Evolutionary conservation across 2,113 vertebrate species (phyloP), one percentile per base, ranked within the genome.

Genomic region (Poeciliopsis occidentalis): DNA sequence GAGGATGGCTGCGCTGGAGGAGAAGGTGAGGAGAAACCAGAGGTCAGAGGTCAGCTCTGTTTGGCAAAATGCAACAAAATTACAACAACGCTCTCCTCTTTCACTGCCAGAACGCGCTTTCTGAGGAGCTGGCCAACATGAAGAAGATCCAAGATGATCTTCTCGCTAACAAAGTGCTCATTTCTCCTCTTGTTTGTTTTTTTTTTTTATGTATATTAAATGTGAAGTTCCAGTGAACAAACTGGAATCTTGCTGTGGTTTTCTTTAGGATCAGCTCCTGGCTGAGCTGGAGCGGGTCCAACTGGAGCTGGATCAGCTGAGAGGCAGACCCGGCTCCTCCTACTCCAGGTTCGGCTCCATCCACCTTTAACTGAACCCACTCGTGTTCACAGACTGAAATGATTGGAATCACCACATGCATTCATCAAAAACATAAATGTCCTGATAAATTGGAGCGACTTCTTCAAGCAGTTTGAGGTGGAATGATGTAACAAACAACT

Each of bases 101-200:
- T 67, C 30, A 67, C 32, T 76, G 29, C 37, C 69, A 98, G 97
- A 98, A 98, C 71, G 94, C 97, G 1, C 94, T 98, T 62, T 96
- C 96, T 3, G 96, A 98, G 90, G 97, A 98, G 86, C 95, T 98
- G 2, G 92, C 96, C 75, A 97, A 96, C 78, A 97, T 98, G 96
- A 98, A 98, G 94, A 97, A 98, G 82, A 95, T 97, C 66, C 96
- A 98, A 81, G 97, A 98, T 39, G 97, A 98, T 79, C 94, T 98
- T 51, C 84, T 98, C 30, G 94, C 96, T 67, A 97, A 97, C 86
- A 97, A 97, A 94, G 97, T 96, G 89, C 31, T 76, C 61, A 63
- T 30, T 3, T 30, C 30, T 61, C 67, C 12, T 60, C 12, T 4
- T 13, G 70, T 3, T 27, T 19, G 13, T 54, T 30, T 26, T 17